Conservation (phyloP, 1,140 invertebrate species). For the Aphaenogaster floridana region DNA sequence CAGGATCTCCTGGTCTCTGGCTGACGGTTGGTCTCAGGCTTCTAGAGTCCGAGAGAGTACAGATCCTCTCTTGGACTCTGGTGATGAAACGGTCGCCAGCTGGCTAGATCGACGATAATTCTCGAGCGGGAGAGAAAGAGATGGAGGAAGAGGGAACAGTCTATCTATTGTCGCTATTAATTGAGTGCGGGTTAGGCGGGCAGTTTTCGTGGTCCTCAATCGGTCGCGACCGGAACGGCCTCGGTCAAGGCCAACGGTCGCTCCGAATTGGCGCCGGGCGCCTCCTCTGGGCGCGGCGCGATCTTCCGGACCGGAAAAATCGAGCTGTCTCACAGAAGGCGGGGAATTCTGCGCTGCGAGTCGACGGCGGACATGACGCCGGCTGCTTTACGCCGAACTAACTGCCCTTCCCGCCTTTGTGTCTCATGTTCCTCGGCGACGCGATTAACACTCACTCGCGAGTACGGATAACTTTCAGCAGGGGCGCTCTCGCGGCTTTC, state of each 20-base stretch:
- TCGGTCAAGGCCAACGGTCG: conserved; percentile 32
- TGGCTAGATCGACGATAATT: conserved; percentile 25
- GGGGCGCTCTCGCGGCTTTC: not conserved
- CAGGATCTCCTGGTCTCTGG: not conserved
- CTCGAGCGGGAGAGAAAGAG: not conserved
- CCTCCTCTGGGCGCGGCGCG: not conserved
- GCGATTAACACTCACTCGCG: conserved; percentile 38
- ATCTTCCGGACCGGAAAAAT: not conserved
- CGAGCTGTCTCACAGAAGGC: not conserved
- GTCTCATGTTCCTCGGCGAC: conserved; percentile 40
- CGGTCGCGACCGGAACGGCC: not conserved
- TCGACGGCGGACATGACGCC: conserved; percentile 61
- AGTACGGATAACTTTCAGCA: not conserved
- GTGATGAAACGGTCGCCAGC: not conserved
- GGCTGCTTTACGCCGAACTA: conserved; percentile 27
- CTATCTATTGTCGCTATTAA: conserved; percentile 10
- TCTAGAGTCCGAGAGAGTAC: not conserved
- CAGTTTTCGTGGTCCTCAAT: not conserved
- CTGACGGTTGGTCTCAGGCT: not conserved
- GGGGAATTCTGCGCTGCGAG: conserved; percentile 39
- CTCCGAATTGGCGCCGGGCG: not conserved
- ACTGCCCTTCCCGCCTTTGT: conserved; percentile 50
- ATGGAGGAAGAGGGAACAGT: not conserved
- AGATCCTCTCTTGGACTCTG: not conserved
- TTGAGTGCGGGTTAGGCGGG: not conserved